Evolutionary conservation across 1,140 invertebrate genomes (phyloP), one percentile per base, ranked within the genome.

Genomic region (Drosophila punjabiensis): DNA sequence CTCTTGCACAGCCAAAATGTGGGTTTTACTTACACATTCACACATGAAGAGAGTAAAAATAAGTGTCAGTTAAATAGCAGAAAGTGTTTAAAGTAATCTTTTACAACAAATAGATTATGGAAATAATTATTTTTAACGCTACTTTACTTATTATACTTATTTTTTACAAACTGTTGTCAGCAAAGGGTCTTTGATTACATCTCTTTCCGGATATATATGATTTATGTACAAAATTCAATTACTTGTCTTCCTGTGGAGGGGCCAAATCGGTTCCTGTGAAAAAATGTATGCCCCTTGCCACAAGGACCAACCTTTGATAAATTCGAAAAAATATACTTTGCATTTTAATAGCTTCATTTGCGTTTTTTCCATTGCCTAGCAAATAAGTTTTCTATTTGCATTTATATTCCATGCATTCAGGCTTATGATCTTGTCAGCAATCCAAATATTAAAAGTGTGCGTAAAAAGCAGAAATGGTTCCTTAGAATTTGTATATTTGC

Each of bases 281-380:
- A 62, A 39, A 63, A 16, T 35, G 6, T 64, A 6, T 28, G 43
- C 24, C 10, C 39, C 16, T 60, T 68, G 53, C 18, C 35, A 20
- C 18, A 7, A 39, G 43, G 16, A 59, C 52, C 66, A 65, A 68
- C 70, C 63, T 81, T 55, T 50, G 41, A 39, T 37, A 82, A 59
- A 81, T 63, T 30, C 20, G 6, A 35, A 37, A 58, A 58, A 74
- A 74, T 41, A 7, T 64, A 32, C 14, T 86, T 88, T 83, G 84
- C 85, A 87, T 87, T 87, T 87, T 88, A 81, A 87, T 88, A 59
- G 65, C 85, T 74, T 84, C 76, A 89, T 87, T 87, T 87, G 65
- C 62, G 59, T 79, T 71, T 81, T 81, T 81, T 81, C 58, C 65
- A 78, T 81, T 81, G 56, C 37, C 53, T 39, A 33, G 37, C 63